A percentile compares a stretch with the other conserved stretches of the same genome.
Evolutionary conservation across 2,888 invertebrate genomes (phyloP).

Genomic region (Esperia sulphurella): DNA sequence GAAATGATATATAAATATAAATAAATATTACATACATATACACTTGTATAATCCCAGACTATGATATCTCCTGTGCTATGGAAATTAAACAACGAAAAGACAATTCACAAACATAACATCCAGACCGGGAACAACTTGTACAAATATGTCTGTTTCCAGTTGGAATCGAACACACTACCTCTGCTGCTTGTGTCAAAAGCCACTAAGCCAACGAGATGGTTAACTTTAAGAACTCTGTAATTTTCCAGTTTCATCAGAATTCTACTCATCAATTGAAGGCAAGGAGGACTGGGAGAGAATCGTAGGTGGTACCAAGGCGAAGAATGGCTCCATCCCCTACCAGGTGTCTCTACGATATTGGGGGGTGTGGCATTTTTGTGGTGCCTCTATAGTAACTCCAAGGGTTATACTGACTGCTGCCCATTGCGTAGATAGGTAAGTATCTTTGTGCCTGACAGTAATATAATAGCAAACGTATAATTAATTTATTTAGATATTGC

Average conservation of each 20-base stretch:
- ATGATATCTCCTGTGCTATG: too few relatives aligned
- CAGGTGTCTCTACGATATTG: conserved; percentile 71
- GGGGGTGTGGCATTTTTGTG: conserved; percentile 78
- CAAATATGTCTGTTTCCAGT: too few relatives aligned
- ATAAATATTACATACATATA: too few relatives aligned
- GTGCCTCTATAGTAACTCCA: conserved; percentile 77
- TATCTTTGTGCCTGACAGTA: not conserved
- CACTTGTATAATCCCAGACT: too few relatives aligned
- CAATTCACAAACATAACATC: too few relatives aligned
- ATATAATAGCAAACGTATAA: not conserved
- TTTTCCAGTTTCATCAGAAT: conserved; percentile 43
- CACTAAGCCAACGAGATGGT: too few relatives aligned
- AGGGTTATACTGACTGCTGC: conserved; percentile 76
- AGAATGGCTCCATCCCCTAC: conserved; percentile 72
- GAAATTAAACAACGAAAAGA: too few relatives aligned
- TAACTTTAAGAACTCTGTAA: too few relatives aligned
- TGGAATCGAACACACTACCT: too few relatives aligned
- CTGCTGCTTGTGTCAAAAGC: too few relatives aligned
- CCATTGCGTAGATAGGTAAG: conserved; percentile 76
- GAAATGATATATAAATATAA: too few relatives aligned
- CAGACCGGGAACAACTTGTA: too few relatives aligned
- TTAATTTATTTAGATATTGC: not conserved
- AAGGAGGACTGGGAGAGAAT: conserved; percentile 66
- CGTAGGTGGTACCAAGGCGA: conserved; percentile 75
- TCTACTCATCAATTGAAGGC: conserved; percentile 38